These are phyloP conservation scores for Eunapius fragilis DNA, from an alignment of 37 sponge, comb jelly and placozoan genomes.

Conservation along the genomic window DNA sequence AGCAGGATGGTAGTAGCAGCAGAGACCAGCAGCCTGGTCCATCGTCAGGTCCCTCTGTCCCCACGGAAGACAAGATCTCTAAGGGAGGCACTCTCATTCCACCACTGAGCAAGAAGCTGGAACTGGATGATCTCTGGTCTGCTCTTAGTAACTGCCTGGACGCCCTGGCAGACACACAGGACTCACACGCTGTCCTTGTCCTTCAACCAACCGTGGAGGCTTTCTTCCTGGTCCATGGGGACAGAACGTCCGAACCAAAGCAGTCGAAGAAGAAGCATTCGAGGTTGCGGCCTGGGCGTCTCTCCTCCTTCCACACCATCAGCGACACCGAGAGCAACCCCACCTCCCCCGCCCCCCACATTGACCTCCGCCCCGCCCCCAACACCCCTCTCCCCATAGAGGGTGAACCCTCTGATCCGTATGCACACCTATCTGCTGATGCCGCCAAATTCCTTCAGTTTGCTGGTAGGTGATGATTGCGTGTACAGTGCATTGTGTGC, in stretches of 20 bases:
- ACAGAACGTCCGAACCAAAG: conserved; percentile 18
- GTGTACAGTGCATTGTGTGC: conserved; percentile 9
- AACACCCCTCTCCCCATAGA: conserved; percentile 37
- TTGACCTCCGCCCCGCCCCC: conserved; percentile 54
- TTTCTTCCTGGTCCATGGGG: conserved; percentile 96
- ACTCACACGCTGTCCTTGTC: conserved; percentile 97
- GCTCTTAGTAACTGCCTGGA: conserved; percentile 85
- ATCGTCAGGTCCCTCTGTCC: background rate
- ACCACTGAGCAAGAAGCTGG: conserved; percentile 75
- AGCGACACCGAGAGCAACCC: conserved; percentile 49
- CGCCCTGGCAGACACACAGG: conserved; percentile 77
- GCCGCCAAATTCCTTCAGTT: conserved; percentile 90
- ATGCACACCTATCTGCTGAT: conserved; percentile 82
- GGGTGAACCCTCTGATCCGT: conserved; percentile 19
- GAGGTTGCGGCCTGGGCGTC: background rate
- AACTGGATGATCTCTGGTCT: conserved; percentile 87
- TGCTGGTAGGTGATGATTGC: too few relatives aligned
- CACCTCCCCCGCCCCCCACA: conserved; percentile 28
- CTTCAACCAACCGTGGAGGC: conserved; percentile 96
- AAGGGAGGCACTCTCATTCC: conserved; percentile 16
- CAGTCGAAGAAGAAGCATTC: background rate
- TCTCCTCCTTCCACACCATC: conserved; percentile 46
- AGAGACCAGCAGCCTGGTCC: background rate
- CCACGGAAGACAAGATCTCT: background rate
- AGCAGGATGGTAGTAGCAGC: background rate